Evolutionary conservation across 2,113 vertebrate species (phyloP).

Genomic region (Scomber scombrus): DNA sequence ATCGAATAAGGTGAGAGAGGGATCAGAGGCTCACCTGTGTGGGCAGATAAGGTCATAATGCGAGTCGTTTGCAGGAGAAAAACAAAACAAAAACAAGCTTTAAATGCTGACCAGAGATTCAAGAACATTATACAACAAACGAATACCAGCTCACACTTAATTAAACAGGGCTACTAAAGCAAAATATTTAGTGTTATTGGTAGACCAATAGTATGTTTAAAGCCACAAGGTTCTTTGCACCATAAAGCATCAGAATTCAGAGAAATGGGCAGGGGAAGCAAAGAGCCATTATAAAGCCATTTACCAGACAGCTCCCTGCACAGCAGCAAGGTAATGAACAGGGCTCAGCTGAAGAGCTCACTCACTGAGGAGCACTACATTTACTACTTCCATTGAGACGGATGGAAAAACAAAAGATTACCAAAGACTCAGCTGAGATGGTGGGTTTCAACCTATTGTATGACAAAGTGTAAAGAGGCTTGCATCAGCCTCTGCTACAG

Average conservation of each 20-base stretch:
- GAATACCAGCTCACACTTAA: background rate
- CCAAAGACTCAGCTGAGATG: slow-evolving; percentile 48
- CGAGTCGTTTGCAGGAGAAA: background rate
- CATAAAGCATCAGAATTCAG: slow-evolving; percentile 62
- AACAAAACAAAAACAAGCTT: background rate
- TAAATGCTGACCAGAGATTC: background rate
- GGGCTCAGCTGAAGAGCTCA: slow-evolving; percentile 65
- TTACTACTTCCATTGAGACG: slow-evolving; percentile 60
- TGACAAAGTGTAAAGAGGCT: slow-evolving; percentile 7
- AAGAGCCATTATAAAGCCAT: slow-evolving; percentile 81
- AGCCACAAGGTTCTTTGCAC: slow-evolving; percentile 48
- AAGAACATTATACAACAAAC: slow-evolving; percentile 8
- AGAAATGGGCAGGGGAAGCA: slow-evolving; percentile 69
- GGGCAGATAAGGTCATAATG: background rate
- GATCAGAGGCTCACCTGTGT: slow-evolving; percentile 27
- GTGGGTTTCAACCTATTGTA: slow-evolving; percentile 37
- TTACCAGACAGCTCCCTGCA: slow-evolving; percentile 71
- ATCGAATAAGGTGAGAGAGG: slow-evolving; percentile 11
- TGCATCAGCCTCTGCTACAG: background rate
- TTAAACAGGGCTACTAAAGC: background rate
- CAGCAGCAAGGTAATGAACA: slow-evolving; percentile 72
- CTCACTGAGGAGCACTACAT: slow-evolving; percentile 66
- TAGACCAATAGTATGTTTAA: slow-evolving; percentile 41
- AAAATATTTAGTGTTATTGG: slow-evolving; percentile 27
- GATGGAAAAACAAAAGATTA: slow-evolving; percentile 71